Base-by-base conservation (phyloP, 1,140 invertebrate species). In the Diabrotica virgifera region DNA sequence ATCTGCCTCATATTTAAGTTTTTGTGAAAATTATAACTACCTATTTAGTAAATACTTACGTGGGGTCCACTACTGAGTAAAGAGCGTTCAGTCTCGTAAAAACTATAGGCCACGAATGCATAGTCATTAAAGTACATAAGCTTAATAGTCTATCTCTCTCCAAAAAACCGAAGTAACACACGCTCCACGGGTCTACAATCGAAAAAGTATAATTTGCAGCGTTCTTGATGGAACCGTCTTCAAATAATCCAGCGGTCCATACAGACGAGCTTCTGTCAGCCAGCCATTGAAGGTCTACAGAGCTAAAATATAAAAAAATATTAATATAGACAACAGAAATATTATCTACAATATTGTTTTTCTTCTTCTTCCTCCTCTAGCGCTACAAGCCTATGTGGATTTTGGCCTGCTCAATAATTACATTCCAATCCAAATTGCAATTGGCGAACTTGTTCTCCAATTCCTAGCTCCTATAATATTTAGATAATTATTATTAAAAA, bases 31-130 rank as follows among this genome's bases (percentile, higher is more conserved):
- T 24, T 24, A 24, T 2, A 24, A 24, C 24, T 24, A 24, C n/a
- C n/a, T n/a, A n/a, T n/a, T 1, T 24, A 24, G 24, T 53, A 12
- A 50, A 9, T 70, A 85, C 88, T 87, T 80, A 93, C 90, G 92
- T 93, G n/a, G 96, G 95, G 85, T 99, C 97, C 10, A 99, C 90
- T 64, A 96, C 91, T 55, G 90, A 89, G 76, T 92, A 97, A 0
- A 99, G 82, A 2, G 92, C 89, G 70, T 93, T 94, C 40, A 99
- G 86, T 66, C 97, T 85, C 0, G 90, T 89, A 80, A 94, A 97
- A 5, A 98, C 89, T 67, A 97, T 93, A 0, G 96, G 94, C 97
- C 97, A 99, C 0, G 95, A 92, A 74, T 96, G 92, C 50, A 88
- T 85, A 2, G 92, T 85, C 0, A 94, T 94, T 35, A 89, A 88